Conservation (phyloP, 2,113 vertebrate genomes). For the Geococcyx californianus region DNA sequence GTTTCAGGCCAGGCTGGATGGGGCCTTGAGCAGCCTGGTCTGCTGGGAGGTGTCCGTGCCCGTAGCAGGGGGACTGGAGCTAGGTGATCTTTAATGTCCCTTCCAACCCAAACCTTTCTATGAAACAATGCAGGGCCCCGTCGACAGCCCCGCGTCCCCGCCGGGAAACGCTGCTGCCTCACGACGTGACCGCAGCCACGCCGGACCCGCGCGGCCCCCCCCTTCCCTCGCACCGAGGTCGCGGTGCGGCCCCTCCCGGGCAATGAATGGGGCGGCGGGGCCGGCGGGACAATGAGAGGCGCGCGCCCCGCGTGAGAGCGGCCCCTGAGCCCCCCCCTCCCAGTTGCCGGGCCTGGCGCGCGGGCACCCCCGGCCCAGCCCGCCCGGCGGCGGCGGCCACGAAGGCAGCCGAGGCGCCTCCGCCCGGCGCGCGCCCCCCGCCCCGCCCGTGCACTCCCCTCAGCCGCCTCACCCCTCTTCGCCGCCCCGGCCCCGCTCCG, state of each 20-base stretch:
- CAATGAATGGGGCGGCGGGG: slow-evolving; percentile 53
- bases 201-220: neutral
- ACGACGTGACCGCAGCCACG: neutral
- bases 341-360: neutral
- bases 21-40: too few species aligned
- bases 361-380: neutral
- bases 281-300: slow-evolving; percentile 48
- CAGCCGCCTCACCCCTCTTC: neutral
- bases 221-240: neutral
- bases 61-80: too few species aligned
- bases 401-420: too few species aligned
- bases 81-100: too few species aligned
- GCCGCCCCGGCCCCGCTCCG: neutral
- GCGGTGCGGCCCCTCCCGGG: neutral
- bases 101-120: too few species aligned
- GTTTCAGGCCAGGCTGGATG: too few species aligned
- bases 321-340: slow-evolving; percentile 4
- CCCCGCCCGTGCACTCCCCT: slow-evolving; percentile 30
- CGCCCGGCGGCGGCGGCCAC: slow-evolving; percentile 45
- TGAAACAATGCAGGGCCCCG: slow-evolving; percentile 28
- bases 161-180: neutral
- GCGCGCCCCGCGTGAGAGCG: neutral
- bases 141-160: neutral
- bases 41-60: too few species aligned
- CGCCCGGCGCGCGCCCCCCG: neutral